phyloP scores from a whole-genome alignment of 2,113 vertebrate species.

The Hippocampus abdominalis region DNA sequence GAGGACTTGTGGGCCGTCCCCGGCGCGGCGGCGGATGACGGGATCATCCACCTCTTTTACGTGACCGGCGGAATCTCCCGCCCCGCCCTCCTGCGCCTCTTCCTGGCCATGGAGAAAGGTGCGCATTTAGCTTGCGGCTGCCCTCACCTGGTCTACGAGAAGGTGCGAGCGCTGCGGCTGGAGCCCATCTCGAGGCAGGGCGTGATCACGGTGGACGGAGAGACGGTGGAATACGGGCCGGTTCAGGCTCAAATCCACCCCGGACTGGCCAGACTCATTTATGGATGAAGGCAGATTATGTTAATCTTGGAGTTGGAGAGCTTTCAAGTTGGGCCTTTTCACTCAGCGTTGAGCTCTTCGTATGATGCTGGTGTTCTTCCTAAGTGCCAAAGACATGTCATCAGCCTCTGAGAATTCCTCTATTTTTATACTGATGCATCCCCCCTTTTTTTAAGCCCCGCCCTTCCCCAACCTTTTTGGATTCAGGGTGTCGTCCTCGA shows the following conservation, averaged over 20 bases:
- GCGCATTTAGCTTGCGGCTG: conserved; percentile 77
- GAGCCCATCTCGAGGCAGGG: conserved; percentile 76
- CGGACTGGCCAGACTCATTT: conserved; percentile 72
- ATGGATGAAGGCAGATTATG: conserved; percentile 57
- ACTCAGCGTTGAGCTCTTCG: conserved; percentile 29
- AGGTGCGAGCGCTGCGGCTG: conserved; percentile 81
- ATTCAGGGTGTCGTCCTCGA: conserved; percentile 53
- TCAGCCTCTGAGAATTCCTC: conserved; percentile 52
- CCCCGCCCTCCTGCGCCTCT: conserved; percentile 79
- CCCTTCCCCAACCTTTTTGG: conserved; percentile 19
- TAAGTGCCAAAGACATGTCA: conserved; percentile 68
- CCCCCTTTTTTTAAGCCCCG: conserved; percentile 37
- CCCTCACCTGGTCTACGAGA: conserved; percentile 79
- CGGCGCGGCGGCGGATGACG: conserved; percentile 69
- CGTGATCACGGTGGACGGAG: conserved; percentile 86
- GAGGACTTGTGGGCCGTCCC: conserved; percentile 81
- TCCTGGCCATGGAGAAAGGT: conserved; percentile 90
- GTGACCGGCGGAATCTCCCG: conserved; percentile 82
- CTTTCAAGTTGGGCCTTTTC: conserved; percentile 46
- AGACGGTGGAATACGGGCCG: conserved; percentile 78
- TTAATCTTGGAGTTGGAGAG: conserved; percentile 25
- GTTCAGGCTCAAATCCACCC: conserved; percentile 86
- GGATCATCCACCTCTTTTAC: conserved; percentile 85
- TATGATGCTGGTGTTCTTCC: conserved; percentile 50
- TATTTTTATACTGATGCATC: conserved; percentile 65